Percentiles rank a stretch among this genome's conserved stretches.
Evolutionary conservation across 2,888 invertebrate species (phyloP).

Genomic region (Drosophila imparisetae): DNA sequence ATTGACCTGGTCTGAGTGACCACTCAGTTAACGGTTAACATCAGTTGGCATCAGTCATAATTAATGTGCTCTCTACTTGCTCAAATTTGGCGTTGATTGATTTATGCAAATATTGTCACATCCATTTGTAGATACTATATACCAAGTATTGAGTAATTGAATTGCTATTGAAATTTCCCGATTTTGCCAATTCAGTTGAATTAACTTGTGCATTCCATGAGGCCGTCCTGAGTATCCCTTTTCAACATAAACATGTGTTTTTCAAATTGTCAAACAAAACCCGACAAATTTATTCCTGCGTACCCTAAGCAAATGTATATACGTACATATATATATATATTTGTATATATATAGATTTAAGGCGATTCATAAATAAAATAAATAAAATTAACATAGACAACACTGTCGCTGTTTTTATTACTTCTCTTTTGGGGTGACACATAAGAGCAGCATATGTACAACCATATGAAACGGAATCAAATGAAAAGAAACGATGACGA

Average conservation of each 20-base stretch:
- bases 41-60: constrained; percentile 20
- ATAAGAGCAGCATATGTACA: constrained; percentile 45
- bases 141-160: constrained; percentile 39
- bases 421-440: constrained; percentile 1
- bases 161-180: constrained; percentile 62
- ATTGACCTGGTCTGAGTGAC: constrained; percentile 15
- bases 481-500: constrained; percentile 28
- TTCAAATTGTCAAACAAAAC: constrained; percentile 54
- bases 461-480: constrained; percentile 33
- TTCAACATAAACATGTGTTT: constrained; percentile 58
- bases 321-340: neutral
- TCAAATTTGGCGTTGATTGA: constrained; percentile 45
- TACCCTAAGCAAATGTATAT: neutral
- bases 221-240: constrained; percentile 19
- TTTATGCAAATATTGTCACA: constrained; percentile 66
- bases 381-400: constrained; percentile 78
- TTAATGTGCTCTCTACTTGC: constrained; percentile 16
- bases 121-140: constrained; percentile 67
- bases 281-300: constrained; percentile 46
- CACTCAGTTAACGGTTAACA: neutral
- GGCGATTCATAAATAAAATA: constrained; percentile 71
- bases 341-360: constrained; percentile 26
- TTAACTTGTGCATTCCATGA: constrained; percentile 2
- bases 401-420: constrained; percentile 20
- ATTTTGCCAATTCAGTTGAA: constrained; percentile 5